Conservation (phyloP, 2,888 invertebrate genomes). For the Spodoptera exigua region DNA sequence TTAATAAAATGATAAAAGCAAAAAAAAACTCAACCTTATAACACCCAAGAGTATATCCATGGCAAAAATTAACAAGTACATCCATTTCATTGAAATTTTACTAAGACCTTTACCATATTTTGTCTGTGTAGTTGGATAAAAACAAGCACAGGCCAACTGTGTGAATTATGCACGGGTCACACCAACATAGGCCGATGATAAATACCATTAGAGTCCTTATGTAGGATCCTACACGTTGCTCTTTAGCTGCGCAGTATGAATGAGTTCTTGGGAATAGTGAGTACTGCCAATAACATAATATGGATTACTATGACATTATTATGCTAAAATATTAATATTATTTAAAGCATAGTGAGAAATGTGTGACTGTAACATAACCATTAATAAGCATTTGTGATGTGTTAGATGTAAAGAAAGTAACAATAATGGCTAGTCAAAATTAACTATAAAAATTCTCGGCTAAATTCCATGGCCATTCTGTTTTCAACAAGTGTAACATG, state of each 20-base stretch:
- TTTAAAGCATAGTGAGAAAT: constrained; percentile 11
- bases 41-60: neutral
- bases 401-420: constrained; percentile 10
- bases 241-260: constrained; percentile 86
- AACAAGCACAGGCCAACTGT: constrained; percentile 44
- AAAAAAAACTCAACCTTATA: neutral
- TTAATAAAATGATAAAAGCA: neutral
- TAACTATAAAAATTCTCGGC: constrained; percentile 4
- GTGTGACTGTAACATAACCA: neutral
- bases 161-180: constrained; percentile 46
- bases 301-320: constrained; percentile 59
- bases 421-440: neutral
- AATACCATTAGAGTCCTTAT: constrained; percentile 87
- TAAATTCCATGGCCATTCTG: constrained; percentile 5
- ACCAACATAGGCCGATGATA: constrained; percentile 64
- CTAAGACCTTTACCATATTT: constrained; percentile 28
- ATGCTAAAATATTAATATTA: constrained; percentile 28
- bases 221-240: constrained; percentile 86
- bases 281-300: constrained; percentile 79
- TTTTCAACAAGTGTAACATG: constrained; percentile 13
- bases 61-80: constrained; percentile 7
- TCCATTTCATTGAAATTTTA: constrained; percentile 52
- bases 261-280: constrained; percentile 84
- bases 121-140: constrained; percentile 40
- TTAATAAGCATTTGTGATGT: constrained; percentile 34